These are phyloP conservation scores for Athrips mouffetella DNA, from an alignment of 2,888 invertebrate genomes.

Conservation along the genomic window DNA sequence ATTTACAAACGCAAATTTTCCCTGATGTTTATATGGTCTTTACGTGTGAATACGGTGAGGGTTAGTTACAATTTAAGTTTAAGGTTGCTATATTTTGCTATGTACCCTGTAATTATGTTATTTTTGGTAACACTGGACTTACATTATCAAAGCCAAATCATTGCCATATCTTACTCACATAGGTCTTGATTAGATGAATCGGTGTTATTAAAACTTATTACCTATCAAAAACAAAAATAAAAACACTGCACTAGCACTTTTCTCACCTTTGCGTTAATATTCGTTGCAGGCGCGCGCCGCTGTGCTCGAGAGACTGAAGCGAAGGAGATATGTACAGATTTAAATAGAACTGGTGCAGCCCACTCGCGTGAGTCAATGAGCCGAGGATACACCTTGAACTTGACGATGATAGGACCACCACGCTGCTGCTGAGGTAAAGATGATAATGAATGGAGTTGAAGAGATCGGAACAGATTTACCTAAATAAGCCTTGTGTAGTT, in stretches of 20 bases:
- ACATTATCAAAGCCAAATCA: no score
- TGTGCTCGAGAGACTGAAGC: conserved; percentile 57
- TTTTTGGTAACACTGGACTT: no score
- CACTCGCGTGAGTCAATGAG: conserved; percentile 55
- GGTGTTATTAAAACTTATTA: no score
- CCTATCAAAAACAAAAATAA: conserved; percentile 8
- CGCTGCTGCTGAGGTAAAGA: no score
- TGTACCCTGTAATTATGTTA: no score
- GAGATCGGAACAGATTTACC: conserved; percentile 49
- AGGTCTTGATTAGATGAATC: no score
- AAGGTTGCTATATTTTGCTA: no score
- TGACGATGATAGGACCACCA: conserved; percentile 39
- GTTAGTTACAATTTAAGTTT: no score
- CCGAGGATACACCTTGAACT: conserved; percentile 68
- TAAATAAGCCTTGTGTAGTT: conserved; percentile 68
- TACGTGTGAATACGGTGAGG: no score
- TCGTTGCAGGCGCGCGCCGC: conserved; percentile 76
- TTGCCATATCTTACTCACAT: no score
- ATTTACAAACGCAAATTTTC: no score
- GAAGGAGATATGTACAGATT: conserved; percentile 44
- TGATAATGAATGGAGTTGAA: conserved; percentile 52
- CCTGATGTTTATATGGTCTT: no score
- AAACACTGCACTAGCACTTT: conserved; percentile 1
- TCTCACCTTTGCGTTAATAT: conserved; percentile 39
- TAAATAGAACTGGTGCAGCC: conserved; percentile 69